These are phyloP conservation scores for Eleginops maclovinus DNA, from an alignment of 2,113 vertebrate genomes.

Conservation along the genomic window DNA sequence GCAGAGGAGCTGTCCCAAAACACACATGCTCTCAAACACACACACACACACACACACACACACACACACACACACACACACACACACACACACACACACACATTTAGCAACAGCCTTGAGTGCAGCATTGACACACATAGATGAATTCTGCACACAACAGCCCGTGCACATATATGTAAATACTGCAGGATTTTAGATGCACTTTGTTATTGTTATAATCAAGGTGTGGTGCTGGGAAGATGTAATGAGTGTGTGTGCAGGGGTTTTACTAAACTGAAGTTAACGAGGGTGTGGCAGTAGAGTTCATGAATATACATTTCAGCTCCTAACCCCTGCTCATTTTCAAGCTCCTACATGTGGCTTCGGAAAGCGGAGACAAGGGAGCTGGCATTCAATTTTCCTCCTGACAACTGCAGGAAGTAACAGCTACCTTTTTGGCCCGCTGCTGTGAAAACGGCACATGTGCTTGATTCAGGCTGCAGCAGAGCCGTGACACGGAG, in stretches of 20 bases:
- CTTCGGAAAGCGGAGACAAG: constrained; percentile 11
- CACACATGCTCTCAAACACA: not conserved
- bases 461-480: constrained; percentile 28
- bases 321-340: too few relatives aligned
- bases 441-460: constrained; percentile 53
- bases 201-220: not conserved
- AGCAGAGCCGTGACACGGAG: constrained; percentile 16
- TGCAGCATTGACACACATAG: not conserved
- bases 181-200: not conserved
- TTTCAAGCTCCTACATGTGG: too few relatives aligned
- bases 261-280: not conserved
- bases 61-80: not conserved
- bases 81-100: constrained; percentile 11
- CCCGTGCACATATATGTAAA: not conserved
- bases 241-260: not conserved
- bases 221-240: not conserved
- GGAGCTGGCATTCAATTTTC: constrained; percentile 34
- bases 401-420: constrained; percentile 66
- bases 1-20: not conserved
- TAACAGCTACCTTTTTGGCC: constrained; percentile 68
- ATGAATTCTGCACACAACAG: not conserved
- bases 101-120: not conserved
- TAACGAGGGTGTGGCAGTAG: constrained; percentile 3
- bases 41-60: not conserved
- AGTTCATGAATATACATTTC: constrained; percentile 15